Evolutionary conservation across 2,888 invertebrate genomes (phyloP), one percentile per base, ranked within the genome.

Genomic region (Agrenia bidenticulata): DNA sequence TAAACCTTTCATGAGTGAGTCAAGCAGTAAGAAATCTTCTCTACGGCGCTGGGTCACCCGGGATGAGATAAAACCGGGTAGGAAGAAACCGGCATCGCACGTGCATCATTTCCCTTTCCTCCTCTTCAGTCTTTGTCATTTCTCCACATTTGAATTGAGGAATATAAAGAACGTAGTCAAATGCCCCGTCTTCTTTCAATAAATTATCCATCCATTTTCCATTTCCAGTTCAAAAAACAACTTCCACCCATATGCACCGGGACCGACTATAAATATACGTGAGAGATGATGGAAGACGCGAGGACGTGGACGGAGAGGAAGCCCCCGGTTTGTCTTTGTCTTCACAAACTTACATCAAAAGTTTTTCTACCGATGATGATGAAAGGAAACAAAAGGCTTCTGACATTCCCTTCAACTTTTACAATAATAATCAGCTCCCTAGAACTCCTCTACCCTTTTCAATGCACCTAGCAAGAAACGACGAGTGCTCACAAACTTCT

Each of bases 321-420:
- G 58, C 45, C 41, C 49, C 27, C 58, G 58, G 58, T 58, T 58
- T 58, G 58, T 58, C 58, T 58, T 58, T 58, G 58, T 58, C 58
- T 58, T 58, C 41, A 41, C 13, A 57, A 57, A 58, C 58, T 58
- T 58, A 42, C 21, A 45, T 45, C 42, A 54, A 58, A 58, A 58
- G 45, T 58, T 58, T 58, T 58, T 58, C 45, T 49, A 58, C 58
- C 24, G 58, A 45, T 45, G 45, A 58, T 58, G 58, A 58, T 57
- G 57, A 49, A 58, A 51, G 27, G 49, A 23, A 45, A 58, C 42
- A 42, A 58, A 58, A 58, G 58, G 58, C 24, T 58, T 39, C 58
- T 58, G 58, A 58, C 58, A 58, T 45, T 45, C 45, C 45, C 19
- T 45, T 19, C 15, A 45, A 45, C 45, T 45, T 45, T 45, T 45